Base-by-base conservation (phyloP, 92 coral and sea anemone species). In the Palythoa grandis region DNA sequence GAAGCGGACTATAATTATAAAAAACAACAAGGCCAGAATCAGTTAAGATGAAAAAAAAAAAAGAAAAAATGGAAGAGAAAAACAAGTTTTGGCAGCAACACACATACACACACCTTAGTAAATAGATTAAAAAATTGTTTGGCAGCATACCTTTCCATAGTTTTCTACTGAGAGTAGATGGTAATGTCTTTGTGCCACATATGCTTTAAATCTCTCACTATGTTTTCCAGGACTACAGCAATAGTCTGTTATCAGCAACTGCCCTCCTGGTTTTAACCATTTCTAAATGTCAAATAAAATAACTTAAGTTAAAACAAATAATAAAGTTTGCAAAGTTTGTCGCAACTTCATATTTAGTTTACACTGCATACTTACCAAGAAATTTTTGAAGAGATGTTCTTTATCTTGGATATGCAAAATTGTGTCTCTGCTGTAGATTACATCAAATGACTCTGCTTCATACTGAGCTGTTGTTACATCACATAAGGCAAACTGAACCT, bases 191-290 rank as follows among this genome's bases (percentile, higher is more conserved):
- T 96, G 98, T 4, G 91, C 90, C 38, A 96, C 90, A 74, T 96
- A 96, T 22, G 92, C 92, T 83, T 93, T 91, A 84, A 93, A 94
- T 61, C 86, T 77, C 1, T 93, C 95, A 14, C 95, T 91, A 23
- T 87, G 91, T 60, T 93, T 93, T 20, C 88, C 83, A 11, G 93
- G 40, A 24, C 95, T 92, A 72, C 95, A 87, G 76, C 95, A 91
- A 75, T 96, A 96, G 88, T 96, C 99, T 29, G 98, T 88, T 57
- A 96, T 94, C 53, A 96, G 90, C 73, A 96, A 93, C 76, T 93
- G 92, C 2, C 99, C 99, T n/a, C 94, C 99, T 47, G 99, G 99
- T 72, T 94, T 96, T 17, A 96, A 86, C 99, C 99, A 96, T 95
- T 94, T 96, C 99, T 96, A 58, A 50, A 53, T 12, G 19, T 0